Percentiles rank a stretch among this genome's conserved stretches.
Conservation (phyloP, 2,888 invertebrate species). For the Bombylius discolor region DNA sequence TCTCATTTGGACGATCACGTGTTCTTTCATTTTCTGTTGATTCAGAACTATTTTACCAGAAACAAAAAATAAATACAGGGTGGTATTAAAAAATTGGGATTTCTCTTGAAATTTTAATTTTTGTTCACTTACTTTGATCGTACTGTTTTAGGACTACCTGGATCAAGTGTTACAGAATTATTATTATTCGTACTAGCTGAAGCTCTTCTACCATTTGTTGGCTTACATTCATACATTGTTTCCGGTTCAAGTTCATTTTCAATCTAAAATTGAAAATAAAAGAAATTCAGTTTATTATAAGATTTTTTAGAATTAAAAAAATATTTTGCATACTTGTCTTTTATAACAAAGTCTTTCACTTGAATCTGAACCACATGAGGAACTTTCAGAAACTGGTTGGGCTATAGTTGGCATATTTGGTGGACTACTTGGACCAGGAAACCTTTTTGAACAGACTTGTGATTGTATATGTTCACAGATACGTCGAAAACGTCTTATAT, state of each 20-base stretch:
- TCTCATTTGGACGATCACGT: conserved; percentile 34
- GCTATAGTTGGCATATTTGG: conserved; percentile 33
- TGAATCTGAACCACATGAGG: conserved; percentile 37
- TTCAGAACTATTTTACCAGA: conserved; percentile 25
- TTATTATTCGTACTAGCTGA: conserved; percentile 37
- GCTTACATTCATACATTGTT: conserved; percentile 34
- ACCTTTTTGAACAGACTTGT: conserved; percentile 52
- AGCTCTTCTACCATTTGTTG: conserved; percentile 32
- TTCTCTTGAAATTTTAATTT: background rate
- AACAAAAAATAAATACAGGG: background rate
- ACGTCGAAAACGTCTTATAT: conserved; percentile 84
- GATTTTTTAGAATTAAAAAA: background rate
- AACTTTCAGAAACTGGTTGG: conserved; percentile 38
- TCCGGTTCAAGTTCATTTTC: conserved; percentile 36
- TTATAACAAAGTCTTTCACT: conserved; percentile 36
- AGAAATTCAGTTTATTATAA: conserved; percentile 3
- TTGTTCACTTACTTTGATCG: conserved; percentile 31
- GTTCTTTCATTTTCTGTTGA: conserved; percentile 36
- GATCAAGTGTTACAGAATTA: conserved; percentile 29
- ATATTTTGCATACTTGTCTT: conserved; percentile 24
- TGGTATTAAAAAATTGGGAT: background rate
- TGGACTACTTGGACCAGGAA: conserved; percentile 36
- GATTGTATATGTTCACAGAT: conserved; percentile 94
- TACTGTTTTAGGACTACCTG: conserved; percentile 35
- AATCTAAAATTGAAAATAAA: conserved; percentile 22